Evolutionary conservation across 2,888 invertebrate genomes (phyloP).

Genomic region (Pyralis farinalis): DNA sequence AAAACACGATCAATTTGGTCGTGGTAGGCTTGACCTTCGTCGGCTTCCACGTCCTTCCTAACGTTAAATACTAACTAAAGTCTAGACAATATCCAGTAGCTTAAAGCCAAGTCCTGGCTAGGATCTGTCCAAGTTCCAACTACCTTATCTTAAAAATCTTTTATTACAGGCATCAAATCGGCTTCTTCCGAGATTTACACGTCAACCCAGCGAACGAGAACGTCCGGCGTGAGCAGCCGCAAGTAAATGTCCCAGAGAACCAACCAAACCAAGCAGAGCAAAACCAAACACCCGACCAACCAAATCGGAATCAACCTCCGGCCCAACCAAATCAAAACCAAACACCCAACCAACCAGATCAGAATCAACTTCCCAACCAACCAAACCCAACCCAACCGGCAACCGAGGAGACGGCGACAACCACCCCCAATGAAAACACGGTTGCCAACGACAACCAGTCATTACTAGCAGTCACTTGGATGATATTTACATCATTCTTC

Average conservation of each 20-base stretch:
- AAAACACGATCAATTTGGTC: too few species aligned
- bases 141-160: slow-evolving; percentile 13
- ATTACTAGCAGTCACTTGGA: slow-evolving; percentile 89
- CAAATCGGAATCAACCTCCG: slow-evolving; percentile 7
- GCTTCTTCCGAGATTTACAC: slow-evolving; percentile 85
- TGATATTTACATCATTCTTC: slow-evolving; percentile 95
- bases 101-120: too few species aligned
- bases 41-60: too few species aligned
- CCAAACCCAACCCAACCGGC: not conserved
- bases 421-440: not conserved
- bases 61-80: too few species aligned
- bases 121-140: too few species aligned
- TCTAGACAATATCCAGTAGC: too few species aligned
- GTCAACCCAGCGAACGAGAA: slow-evolving; percentile 37
- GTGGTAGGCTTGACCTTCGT: too few species aligned
- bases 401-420: not conserved
- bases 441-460: slow-evolving; percentile 43
- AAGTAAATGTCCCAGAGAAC: too few species aligned
- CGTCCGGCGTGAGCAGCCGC: slow-evolving; percentile 21
- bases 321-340: slow-evolving; percentile 14
- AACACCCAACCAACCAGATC: slow-evolving; percentile 35
- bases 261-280: slow-evolving; percentile 13
- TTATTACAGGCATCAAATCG: slow-evolving; percentile 84
- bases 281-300: slow-evolving; percentile 17
- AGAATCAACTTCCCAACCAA: slow-evolving; percentile 1